A percentile compares a stretch with the other conserved stretches of the same genome.
Conservation (phyloP, 92 coral and sea anemone species). For the Metridium senile region DNA sequence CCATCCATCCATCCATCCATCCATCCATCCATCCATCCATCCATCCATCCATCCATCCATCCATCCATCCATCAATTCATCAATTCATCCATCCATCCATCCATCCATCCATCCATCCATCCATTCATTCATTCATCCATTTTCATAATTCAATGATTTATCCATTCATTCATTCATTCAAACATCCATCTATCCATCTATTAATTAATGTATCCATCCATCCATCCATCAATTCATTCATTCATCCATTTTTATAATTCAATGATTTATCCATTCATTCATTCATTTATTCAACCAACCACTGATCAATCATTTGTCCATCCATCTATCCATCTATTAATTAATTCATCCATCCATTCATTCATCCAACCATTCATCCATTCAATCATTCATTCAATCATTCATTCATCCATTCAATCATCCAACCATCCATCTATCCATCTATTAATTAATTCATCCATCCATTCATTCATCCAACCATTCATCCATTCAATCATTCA, state of each 20-base stretch:
- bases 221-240: neutral
- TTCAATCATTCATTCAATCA: slow-evolving; percentile 4
- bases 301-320: neutral
- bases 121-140: neutral
- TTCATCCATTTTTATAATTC: too few species aligned
- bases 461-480: slow-evolving; percentile 1
- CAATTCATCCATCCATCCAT: neutral
- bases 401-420: too few species aligned
- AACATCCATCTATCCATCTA: neutral
- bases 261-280: too few species aligned
- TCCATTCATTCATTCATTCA: too few species aligned
- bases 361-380: slow-evolving; percentile 1
- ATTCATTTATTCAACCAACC: too few species aligned
- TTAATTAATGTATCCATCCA: neutral
- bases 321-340: neutral
- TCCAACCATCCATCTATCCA: neutral
- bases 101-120: neutral
- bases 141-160: too few species aligned
- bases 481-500: slow-evolving; percentile 5
- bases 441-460: neutral
- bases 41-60: slow-evolving; percentile 3
- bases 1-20: slow-evolving; percentile 1
- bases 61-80: too few species aligned
- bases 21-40: slow-evolving; percentile 2
- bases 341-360: slow-evolving; percentile 1